phyloP scores from a whole-genome alignment of 2,797 vertebrate species.

The Simalia tracyae region DNA sequence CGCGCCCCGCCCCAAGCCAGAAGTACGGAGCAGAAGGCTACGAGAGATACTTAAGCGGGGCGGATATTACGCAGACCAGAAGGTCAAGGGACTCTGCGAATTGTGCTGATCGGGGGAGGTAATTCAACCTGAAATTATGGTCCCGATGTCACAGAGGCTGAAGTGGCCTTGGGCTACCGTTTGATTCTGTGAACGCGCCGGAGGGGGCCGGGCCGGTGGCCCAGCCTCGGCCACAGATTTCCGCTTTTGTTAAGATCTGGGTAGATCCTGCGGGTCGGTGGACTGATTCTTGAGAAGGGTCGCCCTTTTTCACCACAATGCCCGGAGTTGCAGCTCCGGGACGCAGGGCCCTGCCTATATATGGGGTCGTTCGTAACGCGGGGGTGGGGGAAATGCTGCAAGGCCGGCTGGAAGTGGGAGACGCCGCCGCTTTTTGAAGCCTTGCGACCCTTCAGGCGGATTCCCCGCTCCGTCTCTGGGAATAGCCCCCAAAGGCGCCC shows the following conservation, averaged over 20 bases:
- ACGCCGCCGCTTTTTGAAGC: background rate
- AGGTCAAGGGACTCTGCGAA: too few relatives aligned
- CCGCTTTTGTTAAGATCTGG: background rate
- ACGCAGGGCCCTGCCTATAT: background rate
- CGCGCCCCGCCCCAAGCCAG: too few relatives aligned
- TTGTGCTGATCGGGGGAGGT: background rate
- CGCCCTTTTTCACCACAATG: too few relatives aligned
- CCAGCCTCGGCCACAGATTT: background rate
- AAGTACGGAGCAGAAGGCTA: conserved; percentile 48
- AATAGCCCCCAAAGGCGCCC: background rate
- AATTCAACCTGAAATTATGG: background rate
- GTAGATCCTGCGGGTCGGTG: background rate
- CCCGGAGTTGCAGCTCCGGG: too few relatives aligned
- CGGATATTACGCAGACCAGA: background rate
- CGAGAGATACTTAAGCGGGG: conserved; percentile 35
- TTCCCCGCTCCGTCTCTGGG: background rate
- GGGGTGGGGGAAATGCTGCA: background rate
- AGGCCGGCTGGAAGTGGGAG: background rate
- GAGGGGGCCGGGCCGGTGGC: background rate
- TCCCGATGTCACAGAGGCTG: background rate
- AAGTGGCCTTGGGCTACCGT: background rate
- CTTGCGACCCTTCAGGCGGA: background rate
- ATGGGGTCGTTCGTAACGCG: background rate
- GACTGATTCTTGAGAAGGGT: background rate
- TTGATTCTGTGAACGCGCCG: background rate